A percentile compares a stretch with the other conserved stretches of the same genome.
These are phyloP conservation scores for Otocyon megalotis DNA, from an alignment of 2,113 vertebrate species.

Conservation along the genomic window DNA sequence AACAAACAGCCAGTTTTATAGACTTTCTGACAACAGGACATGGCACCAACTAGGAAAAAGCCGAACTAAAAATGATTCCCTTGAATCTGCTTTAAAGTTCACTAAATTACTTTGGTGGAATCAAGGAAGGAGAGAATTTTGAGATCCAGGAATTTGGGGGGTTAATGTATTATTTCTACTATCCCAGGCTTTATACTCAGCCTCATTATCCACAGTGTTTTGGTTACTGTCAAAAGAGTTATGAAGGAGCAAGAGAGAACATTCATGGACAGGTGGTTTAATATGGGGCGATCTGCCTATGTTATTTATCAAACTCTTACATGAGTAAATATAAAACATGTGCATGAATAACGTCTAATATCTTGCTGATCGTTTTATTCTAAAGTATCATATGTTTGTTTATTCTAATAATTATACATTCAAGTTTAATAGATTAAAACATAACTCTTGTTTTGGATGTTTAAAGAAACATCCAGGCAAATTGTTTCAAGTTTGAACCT, in stretches of 20 bases:
- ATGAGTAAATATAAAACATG: not conserved
- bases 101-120: not conserved
- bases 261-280: not conserved
- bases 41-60: not conserved
- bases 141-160: accelerated
- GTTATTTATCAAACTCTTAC: not conserved
- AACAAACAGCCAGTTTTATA: not conserved
- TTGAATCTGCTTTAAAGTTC: not conserved
- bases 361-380: not conserved
- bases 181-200: not conserved
- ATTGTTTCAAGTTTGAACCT: not conserved
- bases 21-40: not conserved
- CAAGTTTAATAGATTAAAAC: not conserved
- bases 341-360: not conserved
- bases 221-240: not conserved
- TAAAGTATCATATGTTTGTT: not conserved
- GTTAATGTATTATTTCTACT: not conserved
- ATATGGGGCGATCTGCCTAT: not conserved
- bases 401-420: not conserved
- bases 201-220: not conserved
- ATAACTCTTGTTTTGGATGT: not conserved
- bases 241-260: not conserved
- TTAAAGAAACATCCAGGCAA: not conserved
- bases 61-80: not conserved
- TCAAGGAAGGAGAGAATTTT: not conserved